A percentile compares a stretch with the other conserved stretches of the same genome.
Conservation (phyloP, 1,140 invertebrate species). For the Hirudo medicinalis region DNA sequence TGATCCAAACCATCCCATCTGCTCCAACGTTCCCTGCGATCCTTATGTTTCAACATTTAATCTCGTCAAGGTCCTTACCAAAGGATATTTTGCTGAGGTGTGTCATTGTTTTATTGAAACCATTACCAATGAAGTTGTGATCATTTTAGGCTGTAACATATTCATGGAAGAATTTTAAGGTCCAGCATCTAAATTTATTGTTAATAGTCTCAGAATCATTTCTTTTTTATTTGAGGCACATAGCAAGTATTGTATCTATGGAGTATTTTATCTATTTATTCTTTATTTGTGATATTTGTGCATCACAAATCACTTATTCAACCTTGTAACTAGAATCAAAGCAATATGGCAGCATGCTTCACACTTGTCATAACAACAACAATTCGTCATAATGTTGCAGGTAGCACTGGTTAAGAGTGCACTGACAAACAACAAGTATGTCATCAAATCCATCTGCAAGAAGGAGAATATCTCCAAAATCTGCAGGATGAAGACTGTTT, state of each 20-base stretch:
- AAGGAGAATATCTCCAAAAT: slow-evolving; percentile 5
- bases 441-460: slow-evolving; percentile 1
- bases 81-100: background rate
- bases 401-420: background rate
- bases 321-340: no score
- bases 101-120: background rate
- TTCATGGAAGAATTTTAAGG: no score
- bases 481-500: background rate
- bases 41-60: slow-evolving; percentile 6
- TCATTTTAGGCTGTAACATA: no score
- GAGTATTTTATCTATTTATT: no score
- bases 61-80: background rate
- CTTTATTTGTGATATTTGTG: no score
- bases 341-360: no score
- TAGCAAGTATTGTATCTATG: no score
- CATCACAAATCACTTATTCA: no score
- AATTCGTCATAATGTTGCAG: background rate
- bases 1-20: no score
- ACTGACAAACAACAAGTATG: background rate
- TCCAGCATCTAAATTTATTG: no score
- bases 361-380: background rate
- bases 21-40: background rate
- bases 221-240: background rate
- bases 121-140: background rate
- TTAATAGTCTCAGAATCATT: background rate